These are phyloP conservation scores for Carabus problematicus DNA, from an alignment of 2,888 invertebrate genomes.

Conservation along the genomic window DNA sequence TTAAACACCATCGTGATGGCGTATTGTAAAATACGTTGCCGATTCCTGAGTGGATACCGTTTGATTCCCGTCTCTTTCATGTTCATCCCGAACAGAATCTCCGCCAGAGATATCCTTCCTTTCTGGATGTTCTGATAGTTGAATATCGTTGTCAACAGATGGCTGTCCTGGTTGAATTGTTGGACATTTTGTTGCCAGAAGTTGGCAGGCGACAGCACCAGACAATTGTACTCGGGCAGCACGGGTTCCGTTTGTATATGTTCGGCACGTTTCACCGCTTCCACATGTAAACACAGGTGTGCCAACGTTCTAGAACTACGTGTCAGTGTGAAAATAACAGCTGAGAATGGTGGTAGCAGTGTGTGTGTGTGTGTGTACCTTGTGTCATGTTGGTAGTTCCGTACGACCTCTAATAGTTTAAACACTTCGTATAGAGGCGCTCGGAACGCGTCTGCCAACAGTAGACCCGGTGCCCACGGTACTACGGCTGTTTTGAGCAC, in stretches of 20 bases:
- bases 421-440: conserved; percentile 91
- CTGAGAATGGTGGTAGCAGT: not conserved
- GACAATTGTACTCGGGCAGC: conserved; percentile 90
- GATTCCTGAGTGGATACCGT: conserved; percentile 82
- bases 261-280: conserved; percentile 73
- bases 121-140: conserved; percentile 86
- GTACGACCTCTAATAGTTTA: conserved; percentile 82
- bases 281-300: conserved; percentile 86
- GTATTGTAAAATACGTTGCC: conserved; percentile 87
- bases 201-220: conserved; percentile 91
- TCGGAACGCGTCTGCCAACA: conserved; percentile 88
- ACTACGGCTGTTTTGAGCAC: conserved; percentile 75
- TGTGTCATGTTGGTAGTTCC: conserved; percentile 79
- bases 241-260: conserved; percentile 66
- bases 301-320: conserved; percentile 74
- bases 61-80: conserved; percentile 91
- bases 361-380: conserved; percentile 63
- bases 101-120: conserved; percentile 82
- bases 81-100: conserved; percentile 92
- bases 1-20: conserved; percentile 88
- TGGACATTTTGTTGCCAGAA: conserved; percentile 89
- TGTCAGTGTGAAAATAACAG: conserved; percentile 49
- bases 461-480: conserved; percentile 85
- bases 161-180: conserved; percentile 78
- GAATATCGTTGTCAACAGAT: conserved; percentile 82